Evolutionary conservation across 2,113 vertebrate genomes (phyloP), one percentile per base, ranked within the genome.

Genomic region (Cynocephalus volans): DNA sequence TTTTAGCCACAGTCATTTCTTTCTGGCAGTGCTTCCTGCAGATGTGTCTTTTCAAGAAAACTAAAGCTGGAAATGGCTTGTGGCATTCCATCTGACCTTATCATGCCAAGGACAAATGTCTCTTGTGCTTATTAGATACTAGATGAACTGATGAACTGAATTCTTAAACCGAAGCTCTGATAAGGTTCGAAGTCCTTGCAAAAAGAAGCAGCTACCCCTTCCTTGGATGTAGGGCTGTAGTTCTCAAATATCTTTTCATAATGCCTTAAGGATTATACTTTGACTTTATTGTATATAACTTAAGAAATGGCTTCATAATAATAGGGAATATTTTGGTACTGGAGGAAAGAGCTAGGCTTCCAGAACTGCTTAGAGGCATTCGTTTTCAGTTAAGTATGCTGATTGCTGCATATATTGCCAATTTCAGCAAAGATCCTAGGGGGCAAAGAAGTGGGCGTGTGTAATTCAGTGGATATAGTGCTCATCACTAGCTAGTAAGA

Each of bases 41-140:
- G 58, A 86, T 9, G 36, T 26, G 18, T 54, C 58, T 89, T 95
- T 89, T 65, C 41, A 65, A 79, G 90, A 86, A 88, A 93, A 84
- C 52, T 36, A 54, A 90, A 41, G 52, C 92, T 90, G 67, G 54
- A 88, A 81, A 87, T 90, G 76, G 48, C 75, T 90, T 36, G 64
- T 87, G 82, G 93, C 65, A 52, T 48, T 23, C 48, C 41, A 54
- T 65, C 92, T 28, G 70, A 88, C 62, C 56, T 69, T 65, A 87
- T 64, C 50, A 56, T 0, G 8, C n/a, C 26, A 95, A 81, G 62
- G 62, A 77, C 80, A 90, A 75, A n/a, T 45, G 48, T 17, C 26
- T 81, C 41, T 85, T 26, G 2, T 41, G 87, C 60, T 75, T 64
- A n/a, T 88, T 72, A 83, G 77, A 45, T 41, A 60, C 28, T 31